These are phyloP conservation scores for Alca torda DNA, from an alignment of 2,797 vertebrate genomes.

Conservation along the genomic window DNA sequence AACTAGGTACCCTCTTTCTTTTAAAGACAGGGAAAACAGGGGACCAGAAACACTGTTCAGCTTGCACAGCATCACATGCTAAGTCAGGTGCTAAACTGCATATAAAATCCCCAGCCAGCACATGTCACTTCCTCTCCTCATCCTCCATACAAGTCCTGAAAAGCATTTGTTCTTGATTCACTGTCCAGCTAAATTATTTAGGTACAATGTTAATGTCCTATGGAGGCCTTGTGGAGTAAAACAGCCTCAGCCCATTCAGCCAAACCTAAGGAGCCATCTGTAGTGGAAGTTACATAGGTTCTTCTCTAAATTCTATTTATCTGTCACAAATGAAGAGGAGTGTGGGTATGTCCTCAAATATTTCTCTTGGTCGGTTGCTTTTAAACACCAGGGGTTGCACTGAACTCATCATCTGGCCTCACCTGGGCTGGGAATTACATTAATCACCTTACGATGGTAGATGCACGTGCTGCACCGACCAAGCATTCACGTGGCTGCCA, in stretches of 20 bases:
- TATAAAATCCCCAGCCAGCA: not conserved
- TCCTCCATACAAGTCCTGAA: not conserved
- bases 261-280: not conserved
- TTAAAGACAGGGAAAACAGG: not conserved
- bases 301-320: not conserved
- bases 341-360: not conserved
- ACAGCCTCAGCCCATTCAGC: not conserved
- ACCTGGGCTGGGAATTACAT: not conserved
- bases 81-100: not conserved
- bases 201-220: not conserved
- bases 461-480: not conserved
- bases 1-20: not conserved
- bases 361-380: not conserved
- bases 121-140: not conserved
- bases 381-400: not conserved
- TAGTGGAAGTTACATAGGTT: not conserved
- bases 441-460: not conserved
- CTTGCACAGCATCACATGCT: not conserved
- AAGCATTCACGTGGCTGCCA: not conserved
- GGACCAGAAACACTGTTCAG: not conserved
- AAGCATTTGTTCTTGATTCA: not conserved
- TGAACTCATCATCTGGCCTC: not conserved
- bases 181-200: not conserved
- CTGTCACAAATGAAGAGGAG: not conserved
- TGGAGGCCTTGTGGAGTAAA: not conserved